Evolutionary conservation across 2,888 invertebrate genomes (phyloP).

Genomic region (Calliscelio sp.): DNA sequence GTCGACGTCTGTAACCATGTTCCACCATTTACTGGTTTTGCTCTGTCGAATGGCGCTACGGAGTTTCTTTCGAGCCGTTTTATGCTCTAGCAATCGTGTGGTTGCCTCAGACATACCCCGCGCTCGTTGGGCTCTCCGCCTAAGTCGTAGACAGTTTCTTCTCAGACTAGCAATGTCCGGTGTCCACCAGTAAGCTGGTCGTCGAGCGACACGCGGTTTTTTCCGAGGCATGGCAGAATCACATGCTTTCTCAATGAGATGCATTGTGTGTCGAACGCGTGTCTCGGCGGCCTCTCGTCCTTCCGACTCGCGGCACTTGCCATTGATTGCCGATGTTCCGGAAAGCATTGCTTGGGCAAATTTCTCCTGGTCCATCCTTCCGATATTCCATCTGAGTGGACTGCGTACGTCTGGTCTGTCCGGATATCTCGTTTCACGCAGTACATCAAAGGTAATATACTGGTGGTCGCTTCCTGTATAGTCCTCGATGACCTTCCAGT

Average conservation of each 20-base stretch:
- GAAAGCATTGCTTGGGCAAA: neutral
- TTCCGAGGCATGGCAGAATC: slow-evolving; percentile 67
- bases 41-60: neutral
- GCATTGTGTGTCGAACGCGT: neutral
- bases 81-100: too few relatives aligned
- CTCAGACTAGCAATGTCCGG: too few relatives aligned
- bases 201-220: too few relatives aligned
- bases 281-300: neutral
- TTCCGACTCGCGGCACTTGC: too few relatives aligned
- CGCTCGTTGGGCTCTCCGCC: too few relatives aligned
- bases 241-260: slow-evolving; percentile 36
- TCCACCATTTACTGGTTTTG: neutral
- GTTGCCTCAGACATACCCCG: too few relatives aligned
- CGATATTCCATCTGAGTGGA: too few relatives aligned
- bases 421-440: neutral
- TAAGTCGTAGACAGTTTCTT: too few relatives aligned
- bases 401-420: too few relatives aligned
- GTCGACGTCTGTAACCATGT: neutral
- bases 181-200: slow-evolving; percentile 77
- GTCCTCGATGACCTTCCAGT: slow-evolving; percentile 56
- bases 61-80: neutral
- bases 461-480: slow-evolving; percentile 65
- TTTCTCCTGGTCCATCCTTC: neutral
- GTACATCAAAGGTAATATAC: slow-evolving; percentile 35
- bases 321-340: too few relatives aligned